phyloP scores from a whole-genome alignment of 2,888 invertebrate species.

The Caenorhabditis wallacei region DNA sequence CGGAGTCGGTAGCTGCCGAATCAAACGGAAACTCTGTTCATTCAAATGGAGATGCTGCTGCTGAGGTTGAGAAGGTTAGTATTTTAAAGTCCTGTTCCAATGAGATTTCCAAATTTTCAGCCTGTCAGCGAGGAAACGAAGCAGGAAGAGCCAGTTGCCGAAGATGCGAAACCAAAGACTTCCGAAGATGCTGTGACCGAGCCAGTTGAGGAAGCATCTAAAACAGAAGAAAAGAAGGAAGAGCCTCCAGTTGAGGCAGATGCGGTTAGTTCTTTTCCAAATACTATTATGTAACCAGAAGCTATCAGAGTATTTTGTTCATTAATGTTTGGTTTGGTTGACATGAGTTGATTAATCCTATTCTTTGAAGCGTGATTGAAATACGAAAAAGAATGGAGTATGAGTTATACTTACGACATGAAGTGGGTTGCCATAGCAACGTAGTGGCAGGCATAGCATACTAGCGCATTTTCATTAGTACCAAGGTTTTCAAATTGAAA shows the following conservation, averaged over 20 bases:
- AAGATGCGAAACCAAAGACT: neutral
- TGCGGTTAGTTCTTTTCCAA: neutral
- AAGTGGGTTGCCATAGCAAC: too few species aligned
- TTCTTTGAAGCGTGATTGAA: too few species aligned
- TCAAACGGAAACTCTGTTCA: constrained; percentile 34
- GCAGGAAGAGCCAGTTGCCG: neutral
- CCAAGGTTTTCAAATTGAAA: too few species aligned
- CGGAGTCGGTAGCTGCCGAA: constrained; percentile 10
- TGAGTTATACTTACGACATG: too few species aligned
- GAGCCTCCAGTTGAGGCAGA: constrained; percentile 15
- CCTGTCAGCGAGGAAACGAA: neutral
- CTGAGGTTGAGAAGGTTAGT: constrained; percentile 1
- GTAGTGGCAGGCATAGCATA: too few species aligned
- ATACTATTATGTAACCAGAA: too few species aligned
- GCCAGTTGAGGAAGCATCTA: constrained; percentile 14
- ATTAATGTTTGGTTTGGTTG: too few species aligned
- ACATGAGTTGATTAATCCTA: too few species aligned
- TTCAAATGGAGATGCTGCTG: constrained; percentile 17
- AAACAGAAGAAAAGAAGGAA: constrained; percentile 23
- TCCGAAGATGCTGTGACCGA: neutral
- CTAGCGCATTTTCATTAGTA: too few species aligned
- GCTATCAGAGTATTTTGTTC: too few species aligned
- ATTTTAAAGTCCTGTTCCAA: neutral
- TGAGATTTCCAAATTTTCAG: neutral
- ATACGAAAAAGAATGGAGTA: too few species aligned